phyloP scores from a whole-genome alignment of 2,888 invertebrate genomes.

The Nebria brevicollis region DNA sequence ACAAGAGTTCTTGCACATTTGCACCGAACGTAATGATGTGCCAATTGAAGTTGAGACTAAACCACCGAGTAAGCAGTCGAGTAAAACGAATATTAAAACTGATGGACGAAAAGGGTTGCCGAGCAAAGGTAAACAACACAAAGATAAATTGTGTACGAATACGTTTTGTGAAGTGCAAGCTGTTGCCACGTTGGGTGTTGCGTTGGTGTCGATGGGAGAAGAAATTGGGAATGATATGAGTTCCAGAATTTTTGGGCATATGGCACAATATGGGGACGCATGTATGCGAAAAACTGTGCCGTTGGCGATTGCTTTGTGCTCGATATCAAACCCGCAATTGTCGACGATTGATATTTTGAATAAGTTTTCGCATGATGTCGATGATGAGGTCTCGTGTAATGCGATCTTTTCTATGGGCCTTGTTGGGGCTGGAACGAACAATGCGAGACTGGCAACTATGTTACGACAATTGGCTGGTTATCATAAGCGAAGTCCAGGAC shows the following conservation, averaged over 20 bases:
- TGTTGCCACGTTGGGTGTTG: constrained; percentile 95
- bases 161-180: constrained; percentile 75
- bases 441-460: constrained; percentile 94
- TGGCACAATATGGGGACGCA: constrained; percentile 93
- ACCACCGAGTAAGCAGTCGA: not conserved
- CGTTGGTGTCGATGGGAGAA: constrained; percentile 96
- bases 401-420: constrained; percentile 98
- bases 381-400: constrained; percentile 97
- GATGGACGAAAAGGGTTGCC: not conserved
- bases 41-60: constrained; percentile 42
- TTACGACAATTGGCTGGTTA: constrained; percentile 95
- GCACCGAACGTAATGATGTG: constrained; percentile 90
- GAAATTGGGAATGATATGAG: constrained; percentile 97
- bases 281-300: constrained; percentile 95
- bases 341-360: constrained; percentile 95
- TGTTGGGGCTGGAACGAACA: constrained; percentile 88
- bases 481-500: constrained; percentile 95
- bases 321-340: constrained; percentile 95
- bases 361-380: constrained; percentile 98
- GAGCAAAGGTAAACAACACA: not conserved
- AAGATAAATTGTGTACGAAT: constrained; percentile 18
- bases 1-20: constrained; percentile 92
- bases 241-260: constrained; percentile 92
- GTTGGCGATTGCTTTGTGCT: constrained; percentile 92
- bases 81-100: not conserved